Percentiles rank a stretch among this genome's conserved stretches.
Conservation (phyloP, 37 sponge, comb jelly and placozoan genomes). For the Chondrosia reniformis region DNA sequence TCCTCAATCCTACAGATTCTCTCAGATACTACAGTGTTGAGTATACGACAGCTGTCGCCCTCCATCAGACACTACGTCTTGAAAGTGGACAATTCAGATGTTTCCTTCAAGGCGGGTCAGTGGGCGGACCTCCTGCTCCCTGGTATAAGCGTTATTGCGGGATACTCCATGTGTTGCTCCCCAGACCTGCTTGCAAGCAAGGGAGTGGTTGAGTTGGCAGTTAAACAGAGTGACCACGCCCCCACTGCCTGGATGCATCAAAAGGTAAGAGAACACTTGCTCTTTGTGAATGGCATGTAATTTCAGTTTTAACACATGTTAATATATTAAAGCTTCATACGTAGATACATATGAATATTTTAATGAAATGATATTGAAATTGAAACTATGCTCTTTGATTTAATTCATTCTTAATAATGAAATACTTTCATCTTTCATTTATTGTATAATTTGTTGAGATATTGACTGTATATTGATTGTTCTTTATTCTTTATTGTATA, state of each 20-base stretch:
- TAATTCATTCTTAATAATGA: too few relatives aligned
- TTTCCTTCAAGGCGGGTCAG: conserved; percentile 73
- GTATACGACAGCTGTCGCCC: conserved; percentile 56
- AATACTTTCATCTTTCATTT: too few relatives aligned
- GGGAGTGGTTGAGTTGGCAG: conserved; percentile 53
- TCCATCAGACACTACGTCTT: conserved; percentile 62
- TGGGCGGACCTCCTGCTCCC: conserved; percentile 83
- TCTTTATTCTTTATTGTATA: too few relatives aligned
- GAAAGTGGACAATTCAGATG: conserved; percentile 9
- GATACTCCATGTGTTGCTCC: conserved; percentile 80
- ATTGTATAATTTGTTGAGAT: too few relatives aligned
- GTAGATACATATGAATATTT: too few relatives aligned
- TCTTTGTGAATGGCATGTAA: not conserved
- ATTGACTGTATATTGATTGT: too few relatives aligned
- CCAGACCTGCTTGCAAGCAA: conserved; percentile 39
- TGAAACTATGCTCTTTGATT: too few relatives aligned
- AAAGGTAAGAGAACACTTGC: not conserved
- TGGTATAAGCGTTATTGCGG: conserved; percentile 50
- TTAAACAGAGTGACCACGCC: conserved; percentile 67
- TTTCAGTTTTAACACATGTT: not conserved
- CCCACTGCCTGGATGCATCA: conserved; percentile 78
- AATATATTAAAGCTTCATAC: too few relatives aligned
- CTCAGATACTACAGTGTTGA: conserved; percentile 36
- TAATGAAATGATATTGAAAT: too few relatives aligned
- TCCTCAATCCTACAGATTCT: conserved; percentile 17